phyloP scores from a whole-genome alignment of 1,140 invertebrate genomes.

The Monomorium pharaonis region DNA sequence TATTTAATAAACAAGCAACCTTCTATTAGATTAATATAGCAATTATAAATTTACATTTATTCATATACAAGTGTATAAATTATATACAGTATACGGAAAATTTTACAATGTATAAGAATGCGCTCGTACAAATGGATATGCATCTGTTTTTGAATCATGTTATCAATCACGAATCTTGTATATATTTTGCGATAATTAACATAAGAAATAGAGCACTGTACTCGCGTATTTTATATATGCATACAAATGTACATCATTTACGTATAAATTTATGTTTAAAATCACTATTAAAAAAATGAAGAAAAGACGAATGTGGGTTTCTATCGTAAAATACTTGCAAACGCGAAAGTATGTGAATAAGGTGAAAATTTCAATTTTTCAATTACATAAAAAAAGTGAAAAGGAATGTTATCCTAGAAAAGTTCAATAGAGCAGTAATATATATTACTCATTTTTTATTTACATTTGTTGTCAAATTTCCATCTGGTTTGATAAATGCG shows the following conservation, averaged over 20 bases:
- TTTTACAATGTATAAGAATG: constrained; percentile 27
- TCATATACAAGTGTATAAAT: constrained; percentile 4
- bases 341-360: neutral
- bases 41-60: constrained; percentile 37
- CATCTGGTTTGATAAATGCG: constrained; percentile 23
- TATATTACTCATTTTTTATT: neutral
- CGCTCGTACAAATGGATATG: constrained; percentile 65
- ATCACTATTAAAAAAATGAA: constrained; percentile 60
- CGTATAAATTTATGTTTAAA: constrained; percentile 63
- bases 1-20: constrained; percentile 50
- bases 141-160: constrained; percentile 56
- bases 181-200: constrained; percentile 67
- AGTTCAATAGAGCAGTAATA: neutral
- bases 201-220: constrained; percentile 71
- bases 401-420: neutral
- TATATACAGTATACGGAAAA: neutral
- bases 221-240: constrained; percentile 71
- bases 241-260: constrained; percentile 71
- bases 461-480: neutral
- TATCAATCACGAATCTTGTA: constrained; percentile 57
- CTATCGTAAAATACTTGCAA: constrained; percentile 36
- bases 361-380: neutral
- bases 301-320: constrained; percentile 16
- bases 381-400: neutral
- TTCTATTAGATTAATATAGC: constrained; percentile 34